Conservation (phyloP, 2,113 vertebrate species). For the Scolopax mira region DNA sequence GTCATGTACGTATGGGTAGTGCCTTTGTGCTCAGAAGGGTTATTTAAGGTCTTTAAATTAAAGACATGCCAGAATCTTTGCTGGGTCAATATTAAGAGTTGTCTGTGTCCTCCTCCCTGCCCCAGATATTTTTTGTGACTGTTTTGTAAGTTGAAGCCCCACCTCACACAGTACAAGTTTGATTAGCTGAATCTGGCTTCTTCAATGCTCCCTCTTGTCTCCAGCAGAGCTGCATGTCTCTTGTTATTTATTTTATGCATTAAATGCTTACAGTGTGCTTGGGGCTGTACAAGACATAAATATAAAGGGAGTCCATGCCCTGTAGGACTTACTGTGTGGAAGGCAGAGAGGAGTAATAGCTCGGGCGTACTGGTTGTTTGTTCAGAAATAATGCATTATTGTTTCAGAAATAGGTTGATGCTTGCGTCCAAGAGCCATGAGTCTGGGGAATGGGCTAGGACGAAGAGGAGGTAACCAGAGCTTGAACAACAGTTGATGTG, state of each 20-base stretch:
- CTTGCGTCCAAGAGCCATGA: not conserved
- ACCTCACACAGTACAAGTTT: not conserved
- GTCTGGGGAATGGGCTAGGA: not conserved
- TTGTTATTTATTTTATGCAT: conserved; percentile 60
- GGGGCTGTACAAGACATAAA: conserved; percentile 50
- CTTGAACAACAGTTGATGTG: not conserved
- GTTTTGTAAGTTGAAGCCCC: not conserved
- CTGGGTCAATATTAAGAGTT: not conserved
- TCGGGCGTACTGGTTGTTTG: not conserved
- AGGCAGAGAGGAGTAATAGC: not conserved
- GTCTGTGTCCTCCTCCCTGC: not conserved
- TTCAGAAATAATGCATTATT: not conserved
- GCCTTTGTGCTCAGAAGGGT: not conserved
- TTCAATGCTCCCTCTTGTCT: not conserved
- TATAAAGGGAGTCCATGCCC: conserved; percentile 24
- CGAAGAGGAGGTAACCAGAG: not conserved
- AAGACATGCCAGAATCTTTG: not conserved
- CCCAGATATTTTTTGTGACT: not conserved
- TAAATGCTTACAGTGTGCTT: conserved; percentile 53
- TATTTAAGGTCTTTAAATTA: not conserved
- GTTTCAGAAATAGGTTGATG: not conserved
- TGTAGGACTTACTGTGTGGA: not conserved
- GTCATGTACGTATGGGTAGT: rapidly evolving
- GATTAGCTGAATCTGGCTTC: conserved; percentile 1
- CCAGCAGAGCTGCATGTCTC: conserved; percentile 14